Evolutionary conservation across 2,888 invertebrate genomes (phyloP).

Genomic region (Lithophane semibrunnea): DNA sequence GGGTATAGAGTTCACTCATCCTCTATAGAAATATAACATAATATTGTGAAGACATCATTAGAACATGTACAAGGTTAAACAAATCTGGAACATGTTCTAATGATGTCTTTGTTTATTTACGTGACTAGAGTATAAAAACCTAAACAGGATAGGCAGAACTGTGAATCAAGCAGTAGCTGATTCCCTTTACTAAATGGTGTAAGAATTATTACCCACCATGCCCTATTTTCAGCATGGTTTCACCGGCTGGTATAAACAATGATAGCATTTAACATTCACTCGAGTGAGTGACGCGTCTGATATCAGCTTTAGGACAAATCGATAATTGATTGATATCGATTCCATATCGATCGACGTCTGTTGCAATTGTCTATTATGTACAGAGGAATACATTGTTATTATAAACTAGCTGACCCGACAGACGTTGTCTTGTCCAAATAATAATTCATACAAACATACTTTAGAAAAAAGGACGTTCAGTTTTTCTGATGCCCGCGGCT

Average conservation of each 20-base stretch:
- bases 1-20: too few species aligned
- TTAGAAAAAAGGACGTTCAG: background rate
- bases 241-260: background rate
- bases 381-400: conserved; percentile 21
- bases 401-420: background rate
- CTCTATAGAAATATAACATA: too few species aligned
- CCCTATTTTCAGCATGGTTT: conserved; percentile 19
- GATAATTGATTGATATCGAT: conserved; percentile 6
- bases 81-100: background rate
- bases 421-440: background rate
- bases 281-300: background rate
- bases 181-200: background rate
- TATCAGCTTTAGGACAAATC: background rate
- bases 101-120: background rate
- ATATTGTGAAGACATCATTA: too few species aligned
- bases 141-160: too few species aligned
- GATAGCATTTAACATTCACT: background rate
- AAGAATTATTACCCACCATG: background rate
- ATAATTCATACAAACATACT: background rate
- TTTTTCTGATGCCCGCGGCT: background rate
- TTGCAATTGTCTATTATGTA: background rate
- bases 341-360: background rate
- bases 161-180: background rate
- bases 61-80: too few species aligned
- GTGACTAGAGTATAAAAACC: background rate